Conservation (phyloP, 2,113 vertebrate genomes). For the Leptocoma aspasia region DNA sequence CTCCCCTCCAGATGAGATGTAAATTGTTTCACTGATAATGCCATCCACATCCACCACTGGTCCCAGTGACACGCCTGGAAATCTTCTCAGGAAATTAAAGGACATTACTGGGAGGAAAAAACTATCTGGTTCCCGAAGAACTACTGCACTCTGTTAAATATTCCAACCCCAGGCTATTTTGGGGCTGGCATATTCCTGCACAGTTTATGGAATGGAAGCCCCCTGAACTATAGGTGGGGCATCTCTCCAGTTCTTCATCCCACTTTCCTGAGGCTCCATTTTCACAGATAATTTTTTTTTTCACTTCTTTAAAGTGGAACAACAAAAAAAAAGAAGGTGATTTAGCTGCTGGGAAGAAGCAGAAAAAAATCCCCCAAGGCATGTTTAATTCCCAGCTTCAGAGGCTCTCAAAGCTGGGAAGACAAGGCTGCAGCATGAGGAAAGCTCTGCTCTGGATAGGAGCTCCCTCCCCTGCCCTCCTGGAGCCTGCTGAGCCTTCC, state of each 20-base stretch:
- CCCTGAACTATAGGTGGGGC: neutral
- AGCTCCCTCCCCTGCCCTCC: neutral
- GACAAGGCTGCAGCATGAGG: neutral
- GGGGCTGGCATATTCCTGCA: neutral
- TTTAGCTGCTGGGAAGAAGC: neutral
- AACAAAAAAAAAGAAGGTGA: neutral
- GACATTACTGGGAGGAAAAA: neutral
- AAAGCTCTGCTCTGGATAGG: neutral
- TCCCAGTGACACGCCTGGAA: neutral
- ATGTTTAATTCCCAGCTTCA: conserved; percentile 29
- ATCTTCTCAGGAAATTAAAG: neutral
- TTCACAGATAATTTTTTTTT: neutral
- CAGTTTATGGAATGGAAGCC: neutral
- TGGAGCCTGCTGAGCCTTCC: neutral
- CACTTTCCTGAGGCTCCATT: neutral
- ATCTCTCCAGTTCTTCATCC: neutral
- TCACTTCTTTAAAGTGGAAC: neutral
- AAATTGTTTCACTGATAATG: neutral
- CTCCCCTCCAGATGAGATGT: neutral
- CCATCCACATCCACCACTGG: neutral
- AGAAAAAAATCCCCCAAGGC: neutral
- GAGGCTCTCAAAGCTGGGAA: neutral
- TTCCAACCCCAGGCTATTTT: neutral
- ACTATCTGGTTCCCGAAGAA: neutral
- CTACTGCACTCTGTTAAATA: neutral